phyloP scores from a whole-genome alignment of 2,888 invertebrate species.

The Harmothoe impar region DNA sequence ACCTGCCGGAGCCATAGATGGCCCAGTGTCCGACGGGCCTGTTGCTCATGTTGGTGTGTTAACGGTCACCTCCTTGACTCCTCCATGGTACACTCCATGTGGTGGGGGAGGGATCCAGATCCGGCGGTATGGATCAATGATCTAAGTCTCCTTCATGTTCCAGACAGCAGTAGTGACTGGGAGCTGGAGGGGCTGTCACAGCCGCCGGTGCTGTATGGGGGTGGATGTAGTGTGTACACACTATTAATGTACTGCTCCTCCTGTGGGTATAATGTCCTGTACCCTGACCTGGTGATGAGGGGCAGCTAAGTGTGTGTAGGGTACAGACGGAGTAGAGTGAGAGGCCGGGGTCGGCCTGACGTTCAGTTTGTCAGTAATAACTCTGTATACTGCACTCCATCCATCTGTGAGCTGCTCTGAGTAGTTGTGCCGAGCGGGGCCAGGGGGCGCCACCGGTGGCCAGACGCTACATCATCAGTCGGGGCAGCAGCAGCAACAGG shows the following conservation, averaged over 20 bases:
- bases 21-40: background rate
- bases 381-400: background rate
- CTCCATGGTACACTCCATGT: background rate
- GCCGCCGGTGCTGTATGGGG: background rate
- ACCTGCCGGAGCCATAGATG: slow-evolving; percentile 23
- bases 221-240: background rate
- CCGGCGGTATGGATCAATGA: background rate
- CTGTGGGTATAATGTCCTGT: slow-evolving; percentile 2
- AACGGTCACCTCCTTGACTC: background rate
- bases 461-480: slow-evolving; percentile 37
- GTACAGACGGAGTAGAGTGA: background rate
- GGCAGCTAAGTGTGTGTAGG: background rate
- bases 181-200: background rate
- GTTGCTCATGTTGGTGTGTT: background rate
- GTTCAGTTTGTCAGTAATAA: background rate
- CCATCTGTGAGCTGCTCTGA: background rate
- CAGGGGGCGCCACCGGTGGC: background rate
- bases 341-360: background rate
- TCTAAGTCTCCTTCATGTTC: background rate
- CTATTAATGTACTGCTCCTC: background rate
- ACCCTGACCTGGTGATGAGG: background rate
- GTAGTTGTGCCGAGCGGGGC: background rate
- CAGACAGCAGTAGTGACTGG: background rate
- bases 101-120: background rate
- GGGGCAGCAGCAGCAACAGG: background rate